Base-by-base conservation (phyloP, 2,113 vertebrate genomes). In the Sander vitreus region DNA sequence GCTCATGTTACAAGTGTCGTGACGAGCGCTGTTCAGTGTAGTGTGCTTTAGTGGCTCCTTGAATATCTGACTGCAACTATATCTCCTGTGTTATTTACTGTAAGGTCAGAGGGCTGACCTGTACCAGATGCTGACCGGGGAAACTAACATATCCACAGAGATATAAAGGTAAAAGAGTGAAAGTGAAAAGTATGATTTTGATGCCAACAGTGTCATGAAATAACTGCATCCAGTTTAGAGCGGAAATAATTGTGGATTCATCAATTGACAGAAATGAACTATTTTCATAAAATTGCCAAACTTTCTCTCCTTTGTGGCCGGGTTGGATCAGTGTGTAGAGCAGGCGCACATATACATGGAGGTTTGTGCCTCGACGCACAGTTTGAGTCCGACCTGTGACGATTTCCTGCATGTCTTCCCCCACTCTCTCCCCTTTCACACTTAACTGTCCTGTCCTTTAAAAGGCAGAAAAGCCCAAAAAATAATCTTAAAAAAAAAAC, bases 11-110 rank as follows among this genome's bases (percentile, higher is more conserved):
- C 93, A 85, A 64, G 50, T 25, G 21, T 63, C 58, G 39, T 69
- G 75, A 76, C 2, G 23, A 0, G 23, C 1, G 13, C 63, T 21
- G 77, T 55, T 88, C 66, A n/a, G 39, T 48, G 73, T 18, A n/a
- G 72, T 64, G 13, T 88, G 76, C 81, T 88, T 85, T 14, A 66
- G 62, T 15, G 79, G 74, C 83, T 81, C 67, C 78, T 70, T 83
- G 84, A 89, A 85, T 88, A 84, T 84, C 86, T 73, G 66, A 36
- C 63, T 81, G 92, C 74, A 92, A 94, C 82, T 66, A 70, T 78
- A 94, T 88, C 91, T 76, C 27, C 63, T 12, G 62, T 70, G 88
- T 73, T 80, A 89, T 91, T 91, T 73, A 64, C 85, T 62, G 11
- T 73, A 82, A 90, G 86, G 88, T 92, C 89, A 88, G 76, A 70